These are phyloP conservation scores for Manis javanica DNA, from an alignment of 2,797 vertebrate species.

Conservation along the genomic window DNA sequence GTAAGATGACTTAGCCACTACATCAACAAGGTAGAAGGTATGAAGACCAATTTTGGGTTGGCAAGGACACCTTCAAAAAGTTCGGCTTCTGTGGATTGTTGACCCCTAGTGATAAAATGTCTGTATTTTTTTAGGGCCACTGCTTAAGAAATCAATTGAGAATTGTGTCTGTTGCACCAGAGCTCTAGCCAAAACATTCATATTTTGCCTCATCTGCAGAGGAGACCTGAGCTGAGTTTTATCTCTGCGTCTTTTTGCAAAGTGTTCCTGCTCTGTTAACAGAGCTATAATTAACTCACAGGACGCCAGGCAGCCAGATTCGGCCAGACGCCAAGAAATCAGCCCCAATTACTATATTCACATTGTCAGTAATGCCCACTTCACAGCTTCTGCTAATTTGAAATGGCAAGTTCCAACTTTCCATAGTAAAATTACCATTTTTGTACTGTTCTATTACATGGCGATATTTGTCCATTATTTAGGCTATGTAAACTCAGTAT, in stretches of 20 bases:
- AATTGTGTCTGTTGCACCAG: constrained; percentile 31
- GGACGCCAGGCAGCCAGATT: constrained; percentile 89
- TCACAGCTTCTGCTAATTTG: constrained; percentile 89
- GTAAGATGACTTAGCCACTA: neutral
- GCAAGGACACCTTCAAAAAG: neutral
- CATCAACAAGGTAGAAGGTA: neutral
- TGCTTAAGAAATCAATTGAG: constrained; percentile 7
- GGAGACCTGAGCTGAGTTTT: constrained; percentile 80
- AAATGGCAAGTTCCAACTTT: constrained; percentile 90
- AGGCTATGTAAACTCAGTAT: constrained; percentile 79
- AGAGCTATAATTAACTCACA: constrained; percentile 91
- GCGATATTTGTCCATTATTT: constrained; percentile 79
- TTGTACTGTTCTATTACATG: constrained; percentile 81
- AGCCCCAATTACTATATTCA: constrained; percentile 93
- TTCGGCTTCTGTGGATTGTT: neutral
- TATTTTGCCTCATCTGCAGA: constrained; percentile 73
- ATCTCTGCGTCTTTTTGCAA: constrained; percentile 80
- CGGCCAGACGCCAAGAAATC: constrained; percentile 91
- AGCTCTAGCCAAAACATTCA: constrained; percentile 38
- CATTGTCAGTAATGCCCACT: constrained; percentile 92
- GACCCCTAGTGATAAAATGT: neutral
- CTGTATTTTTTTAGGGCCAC: constrained; percentile 44
- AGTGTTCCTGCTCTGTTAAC: constrained; percentile 83
- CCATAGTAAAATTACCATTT: constrained; percentile 84
- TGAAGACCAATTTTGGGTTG: neutral